A percentile compares a stretch with the other conserved stretches of the same genome.
Conservation (phyloP, 2,888 invertebrate species). For the Melanophora roralis region DNA sequence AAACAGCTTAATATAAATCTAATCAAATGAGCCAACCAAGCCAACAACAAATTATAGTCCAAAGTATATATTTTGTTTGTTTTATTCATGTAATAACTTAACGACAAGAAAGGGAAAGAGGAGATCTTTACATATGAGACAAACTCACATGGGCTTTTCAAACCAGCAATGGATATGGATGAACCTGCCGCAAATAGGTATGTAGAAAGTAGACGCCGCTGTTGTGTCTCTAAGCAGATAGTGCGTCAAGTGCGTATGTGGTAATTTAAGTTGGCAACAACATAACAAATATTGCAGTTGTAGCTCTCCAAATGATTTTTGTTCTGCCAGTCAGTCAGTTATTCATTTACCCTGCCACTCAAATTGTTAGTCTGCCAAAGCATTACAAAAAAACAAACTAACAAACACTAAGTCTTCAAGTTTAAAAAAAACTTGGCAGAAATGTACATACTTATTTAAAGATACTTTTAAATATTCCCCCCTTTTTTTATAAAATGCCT, state of each 20-base stretch:
- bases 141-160: not conserved
- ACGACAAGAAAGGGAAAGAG: not conserved
- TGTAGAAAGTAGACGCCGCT: slow-evolving; percentile 21
- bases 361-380: slow-evolving; percentile 3
- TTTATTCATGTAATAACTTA: slow-evolving; percentile 45
- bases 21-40: not conserved
- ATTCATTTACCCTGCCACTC: slow-evolving; percentile 17
- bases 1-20: slow-evolving; percentile 11
- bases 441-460: slow-evolving; percentile 54
- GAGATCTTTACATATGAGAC: not conserved
- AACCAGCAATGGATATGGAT: not conserved
- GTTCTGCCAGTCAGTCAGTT: not conserved
- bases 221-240: slow-evolving; percentile 48
- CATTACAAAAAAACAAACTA: slow-evolving; percentile 2
- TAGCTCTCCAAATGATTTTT: slow-evolving; percentile 6
- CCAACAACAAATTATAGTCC: slow-evolving; percentile 15
- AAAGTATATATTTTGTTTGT: slow-evolving; percentile 35
- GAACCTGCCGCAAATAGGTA: slow-evolving; percentile 18
- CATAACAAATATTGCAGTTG: slow-evolving; percentile 22
- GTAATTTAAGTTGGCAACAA: slow-evolving; percentile 57
- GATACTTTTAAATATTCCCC: slow-evolving; percentile 59
- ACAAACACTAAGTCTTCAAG: slow-evolving; percentile 31
- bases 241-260: slow-evolving; percentile 60
- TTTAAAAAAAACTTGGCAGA: slow-evolving; percentile 48
- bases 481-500: slow-evolving; percentile 52